Percentiles rank a stretch among this genome's conserved stretches.
These are phyloP conservation scores for Danio aesculapii DNA, from an alignment of 2,797 vertebrate species.

Conservation along the genomic window DNA sequence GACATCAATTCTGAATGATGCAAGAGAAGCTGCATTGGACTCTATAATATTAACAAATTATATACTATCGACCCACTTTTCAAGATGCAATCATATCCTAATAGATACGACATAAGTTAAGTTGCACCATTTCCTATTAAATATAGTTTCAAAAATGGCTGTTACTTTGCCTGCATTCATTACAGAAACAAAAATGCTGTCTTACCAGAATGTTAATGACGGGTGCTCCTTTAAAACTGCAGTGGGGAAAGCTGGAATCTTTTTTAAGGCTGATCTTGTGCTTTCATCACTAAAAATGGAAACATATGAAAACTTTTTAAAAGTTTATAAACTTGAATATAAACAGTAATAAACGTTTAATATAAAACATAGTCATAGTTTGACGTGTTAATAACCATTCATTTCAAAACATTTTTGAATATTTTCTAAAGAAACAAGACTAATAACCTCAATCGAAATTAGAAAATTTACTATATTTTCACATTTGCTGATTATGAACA, in stretches of 20 bases:
- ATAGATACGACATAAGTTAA: not conserved
- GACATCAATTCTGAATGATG: not conserved
- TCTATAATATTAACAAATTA: not conserved
- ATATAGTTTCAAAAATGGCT: not conserved
- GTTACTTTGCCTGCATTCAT: not conserved
- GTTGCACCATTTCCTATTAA: not conserved
- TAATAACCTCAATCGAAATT: not conserved
- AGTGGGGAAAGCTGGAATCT: conserved; percentile 90
- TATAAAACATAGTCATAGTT: too few species aligned
- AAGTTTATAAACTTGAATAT: not conserved
- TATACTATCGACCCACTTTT: not conserved
- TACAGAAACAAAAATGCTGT: not conserved
- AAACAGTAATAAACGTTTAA: too few species aligned
- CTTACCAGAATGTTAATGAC: conserved; percentile 94
- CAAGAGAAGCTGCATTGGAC: not conserved
- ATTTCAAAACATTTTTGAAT: conserved; percentile 8
- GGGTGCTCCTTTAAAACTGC: conserved; percentile 94
- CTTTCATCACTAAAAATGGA: conserved; percentile 83
- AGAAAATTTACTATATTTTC: not conserved
- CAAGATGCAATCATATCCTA: not conserved
- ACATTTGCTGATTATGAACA: not conserved
- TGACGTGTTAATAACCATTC: not conserved
- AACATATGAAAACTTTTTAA: conserved; percentile 34
- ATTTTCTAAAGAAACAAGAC: too few species aligned
- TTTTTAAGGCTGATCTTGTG: conserved; percentile 88